Conservation (phyloP, 2,113 vertebrate genomes). For the Diphyllodes magnificus region DNA sequence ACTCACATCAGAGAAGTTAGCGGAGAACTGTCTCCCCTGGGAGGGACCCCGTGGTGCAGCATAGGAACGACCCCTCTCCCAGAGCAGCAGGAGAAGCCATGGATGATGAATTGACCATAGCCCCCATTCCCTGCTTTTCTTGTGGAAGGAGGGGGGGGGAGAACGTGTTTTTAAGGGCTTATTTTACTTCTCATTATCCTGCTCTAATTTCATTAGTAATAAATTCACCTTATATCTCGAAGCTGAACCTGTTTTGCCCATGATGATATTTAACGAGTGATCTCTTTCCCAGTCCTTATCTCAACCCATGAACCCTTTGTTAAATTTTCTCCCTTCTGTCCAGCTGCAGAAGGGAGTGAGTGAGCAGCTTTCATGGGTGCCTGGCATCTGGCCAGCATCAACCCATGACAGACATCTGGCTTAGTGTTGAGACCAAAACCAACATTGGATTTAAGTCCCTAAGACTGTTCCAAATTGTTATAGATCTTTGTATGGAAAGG, state of each 20-base stretch:
- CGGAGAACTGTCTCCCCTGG: neutral
- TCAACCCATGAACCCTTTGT: neutral
- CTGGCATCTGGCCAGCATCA: rapidly evolving
- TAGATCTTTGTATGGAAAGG: neutral
- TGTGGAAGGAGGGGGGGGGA: neutral
- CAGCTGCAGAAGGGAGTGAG: neutral
- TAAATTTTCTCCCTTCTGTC: neutral
- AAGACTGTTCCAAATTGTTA: neutral
- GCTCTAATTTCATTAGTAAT: neutral
- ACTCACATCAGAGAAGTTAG: rapidly evolving
- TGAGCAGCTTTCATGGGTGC: neutral
- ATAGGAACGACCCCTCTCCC: neutral
- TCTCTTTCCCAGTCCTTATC: neutral
- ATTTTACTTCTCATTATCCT: neutral
- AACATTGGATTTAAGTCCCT: neutral
- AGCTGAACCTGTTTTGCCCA: rapidly evolving
- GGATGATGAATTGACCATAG: neutral
- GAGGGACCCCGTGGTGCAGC: neutral
- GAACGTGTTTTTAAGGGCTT: neutral
- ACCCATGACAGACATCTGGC: neutral
- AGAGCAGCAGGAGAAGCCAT: neutral
- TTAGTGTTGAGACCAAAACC: neutral
- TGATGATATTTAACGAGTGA: neutral
- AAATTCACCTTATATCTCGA: neutral
- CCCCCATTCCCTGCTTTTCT: neutral